Conservation (phyloP, 2,888 invertebrate species). For the Harpalus rubripes region DNA sequence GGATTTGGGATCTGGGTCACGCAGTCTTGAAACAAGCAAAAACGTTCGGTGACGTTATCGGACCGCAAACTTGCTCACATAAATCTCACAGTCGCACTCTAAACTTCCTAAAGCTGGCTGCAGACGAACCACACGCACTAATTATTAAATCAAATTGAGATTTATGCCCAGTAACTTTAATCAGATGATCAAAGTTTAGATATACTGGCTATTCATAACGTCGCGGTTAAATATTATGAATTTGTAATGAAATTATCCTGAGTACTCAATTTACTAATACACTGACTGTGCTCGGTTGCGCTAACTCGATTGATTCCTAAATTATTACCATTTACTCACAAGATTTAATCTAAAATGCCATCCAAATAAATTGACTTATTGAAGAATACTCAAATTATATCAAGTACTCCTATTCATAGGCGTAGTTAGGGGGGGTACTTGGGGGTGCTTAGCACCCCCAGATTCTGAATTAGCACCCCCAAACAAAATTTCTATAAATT, state of each 20-base stretch:
- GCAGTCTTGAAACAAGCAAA: conserved; percentile 51
- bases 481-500: no score
- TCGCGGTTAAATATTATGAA: conserved; percentile 36
- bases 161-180: conserved; percentile 47
- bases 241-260: conserved; percentile 43
- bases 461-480: no score
- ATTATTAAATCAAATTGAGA: conserved; percentile 55
- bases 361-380: not conserved
- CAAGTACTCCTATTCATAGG: no score
- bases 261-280: conserved; percentile 9
- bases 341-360: not conserved
- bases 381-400: not conserved
- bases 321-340: not conserved
- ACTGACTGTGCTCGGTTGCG: not conserved
- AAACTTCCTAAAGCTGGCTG: conserved; percentile 49
- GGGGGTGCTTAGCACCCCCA: no score
- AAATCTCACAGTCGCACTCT: conserved; percentile 51
- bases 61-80: conserved; percentile 54
- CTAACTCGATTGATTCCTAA: conserved; percentile 4
- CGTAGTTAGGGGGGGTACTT: no score
- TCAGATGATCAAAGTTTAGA: conserved; percentile 55
- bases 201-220: conserved; percentile 43
- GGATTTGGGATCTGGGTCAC: conserved; percentile 49
- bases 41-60: conserved; percentile 57
- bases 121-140: conserved; percentile 37